Evolutionary conservation across 2,888 invertebrate genomes (phyloP), one percentile per base, ranked within the genome.

Genomic region (Drosophila fungiperda): DNA sequence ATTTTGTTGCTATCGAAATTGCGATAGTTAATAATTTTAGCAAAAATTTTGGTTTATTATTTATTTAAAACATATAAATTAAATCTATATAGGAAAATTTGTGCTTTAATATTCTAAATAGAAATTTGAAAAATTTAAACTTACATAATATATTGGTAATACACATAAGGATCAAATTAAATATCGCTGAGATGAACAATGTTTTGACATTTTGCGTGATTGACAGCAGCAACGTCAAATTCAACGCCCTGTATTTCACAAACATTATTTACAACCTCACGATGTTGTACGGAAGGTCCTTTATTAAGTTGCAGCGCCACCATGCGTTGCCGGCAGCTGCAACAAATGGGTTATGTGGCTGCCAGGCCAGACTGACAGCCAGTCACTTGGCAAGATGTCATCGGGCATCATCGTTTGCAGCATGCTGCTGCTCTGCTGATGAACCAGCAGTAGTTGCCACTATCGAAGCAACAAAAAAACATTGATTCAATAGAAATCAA

Each of bases 181-280:
- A 38, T 29, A 38, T 38, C 26, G 12, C 12, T 38, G 23, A 8
- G 29, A 42, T 36, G 36, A 15, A 15, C 12, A 33, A 48, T 8
- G 45, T 23, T 32, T 38, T 15, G 8, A 29, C 49, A 38, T 35
- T 29, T n/a, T 33, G 49, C 32, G 20, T 63, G 62, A 73, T 72
- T 85, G 78, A 70, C 73, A 68, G 60, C 65, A 40, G 60, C 67
- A 65, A 66, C 61, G 35, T 67, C 76, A 83, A 81, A 73, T 66
- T 33, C 73, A 68, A 60, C 61, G 49, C 59, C 66, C 55, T 61
- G 59, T 59, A 66, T 67, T 70, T 64, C 63, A 66, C 70, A 67
- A 75, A 40, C 74, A 79, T 82, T 86, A 80, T 78, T 78, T 78
- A 71, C 84, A 83, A 76, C 57, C 69, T 65, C 73, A 83, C 55